A percentile compares a stretch with the other conserved stretches of the same genome.
phyloP scores from a whole-genome alignment of 2,888 invertebrate species.

The Halictus quadricinctus region DNA sequence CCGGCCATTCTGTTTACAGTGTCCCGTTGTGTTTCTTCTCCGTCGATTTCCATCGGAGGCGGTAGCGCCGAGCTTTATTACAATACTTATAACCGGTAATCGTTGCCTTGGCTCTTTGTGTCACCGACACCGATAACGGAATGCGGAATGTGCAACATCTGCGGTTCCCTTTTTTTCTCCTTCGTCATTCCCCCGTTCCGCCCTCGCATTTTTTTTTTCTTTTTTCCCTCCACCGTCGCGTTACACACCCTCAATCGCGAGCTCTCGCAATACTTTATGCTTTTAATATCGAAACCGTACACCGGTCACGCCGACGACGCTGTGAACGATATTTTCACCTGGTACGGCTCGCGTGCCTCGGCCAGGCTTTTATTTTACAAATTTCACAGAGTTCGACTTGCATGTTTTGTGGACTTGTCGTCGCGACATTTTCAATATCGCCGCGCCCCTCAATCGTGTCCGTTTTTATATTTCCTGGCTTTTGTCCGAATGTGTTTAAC shows the following conservation, averaged over 20 bases:
- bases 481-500: slow-evolving; percentile 15
- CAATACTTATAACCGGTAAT: slow-evolving; percentile 37
- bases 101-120: slow-evolving; percentile 26
- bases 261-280: slow-evolving; percentile 12
- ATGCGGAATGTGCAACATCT: slow-evolving; percentile 20
- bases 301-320: neutral
- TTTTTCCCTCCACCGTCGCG: neutral
- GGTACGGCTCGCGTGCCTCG: neutral
- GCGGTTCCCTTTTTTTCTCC: neutral
- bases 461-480: slow-evolving; percentile 10
- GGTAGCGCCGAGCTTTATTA: slow-evolving; percentile 34
- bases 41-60: neutral
- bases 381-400: neutral
- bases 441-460: neutral
- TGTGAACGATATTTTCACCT: slow-evolving; percentile 1
- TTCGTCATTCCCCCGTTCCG: neutral
- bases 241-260: slow-evolving; percentile 24
- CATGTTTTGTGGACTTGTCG: neutral
- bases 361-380: neutral
- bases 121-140: slow-evolving; percentile 3
- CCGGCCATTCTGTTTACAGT: neutral
- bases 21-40: neutral
- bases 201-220: neutral
- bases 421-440: slow-evolving; percentile 1
- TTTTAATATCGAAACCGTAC: slow-evolving; percentile 34